phyloP scores from a whole-genome alignment of 2,888 invertebrate species.

The Cancer borealis region DNA sequence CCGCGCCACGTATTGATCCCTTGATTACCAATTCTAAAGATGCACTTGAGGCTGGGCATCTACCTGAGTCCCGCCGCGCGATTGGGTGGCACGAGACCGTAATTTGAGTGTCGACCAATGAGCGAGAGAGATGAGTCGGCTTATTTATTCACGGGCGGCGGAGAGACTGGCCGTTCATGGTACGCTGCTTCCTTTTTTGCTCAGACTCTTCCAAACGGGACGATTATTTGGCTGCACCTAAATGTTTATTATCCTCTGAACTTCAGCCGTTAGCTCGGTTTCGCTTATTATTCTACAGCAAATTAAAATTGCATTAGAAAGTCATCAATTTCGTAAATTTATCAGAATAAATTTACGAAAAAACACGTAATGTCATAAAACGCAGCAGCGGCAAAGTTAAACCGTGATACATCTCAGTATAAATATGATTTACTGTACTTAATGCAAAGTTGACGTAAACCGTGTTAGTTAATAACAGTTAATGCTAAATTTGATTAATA shows the following conservation, averaged over 20 bases:
- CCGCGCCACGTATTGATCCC: conserved; percentile 61
- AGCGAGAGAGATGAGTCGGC: conserved; percentile 39
- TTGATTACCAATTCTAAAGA: conserved; percentile 69
- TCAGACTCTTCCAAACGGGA: conserved; percentile 46
- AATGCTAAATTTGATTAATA: conserved; percentile 59
- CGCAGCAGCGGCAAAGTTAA: background rate
- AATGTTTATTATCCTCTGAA: conserved; percentile 50
- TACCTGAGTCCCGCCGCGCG: conserved; percentile 54
- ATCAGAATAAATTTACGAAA: conserved; percentile 25
- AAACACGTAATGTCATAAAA: conserved; percentile 11
- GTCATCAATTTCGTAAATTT: conserved; percentile 35
- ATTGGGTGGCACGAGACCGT: conserved; percentile 51
- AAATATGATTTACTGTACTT: conserved; percentile 52
- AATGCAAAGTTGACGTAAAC: conserved; percentile 58
- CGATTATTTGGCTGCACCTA: conserved; percentile 46
- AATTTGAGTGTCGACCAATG: conserved; percentile 56
- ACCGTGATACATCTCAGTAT: background rate
- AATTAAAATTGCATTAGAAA: conserved; percentile 33
- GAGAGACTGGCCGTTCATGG: conserved; percentile 16
- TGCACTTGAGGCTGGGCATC: conserved; percentile 69
- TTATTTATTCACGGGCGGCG: conserved; percentile 56
- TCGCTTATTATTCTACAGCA: conserved; percentile 36
- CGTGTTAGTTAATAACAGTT: conserved; percentile 53
- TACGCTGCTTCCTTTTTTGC: conserved; percentile 36
- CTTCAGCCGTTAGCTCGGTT: background rate